These are phyloP conservation scores for Tricholauxania praeusta DNA, from an alignment of 2,888 invertebrate species.

Conservation along the genomic window DNA sequence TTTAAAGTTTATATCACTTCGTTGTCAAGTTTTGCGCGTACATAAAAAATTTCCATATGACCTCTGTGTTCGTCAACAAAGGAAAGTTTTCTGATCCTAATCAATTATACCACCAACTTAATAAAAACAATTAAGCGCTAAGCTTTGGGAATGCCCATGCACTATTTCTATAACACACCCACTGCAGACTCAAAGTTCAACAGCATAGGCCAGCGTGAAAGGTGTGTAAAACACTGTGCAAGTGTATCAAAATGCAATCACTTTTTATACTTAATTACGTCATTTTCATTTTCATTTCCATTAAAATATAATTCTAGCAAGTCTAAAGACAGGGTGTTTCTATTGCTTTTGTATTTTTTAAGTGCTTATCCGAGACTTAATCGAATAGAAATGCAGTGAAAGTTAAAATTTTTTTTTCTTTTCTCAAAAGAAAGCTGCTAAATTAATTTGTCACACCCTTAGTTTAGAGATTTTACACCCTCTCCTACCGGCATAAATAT, in stretches of 20 bases:
- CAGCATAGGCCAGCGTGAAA: no score
- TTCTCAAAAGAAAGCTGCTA: constrained; percentile 19
- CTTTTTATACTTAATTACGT: constrained; percentile 17
- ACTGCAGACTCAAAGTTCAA: neutral
- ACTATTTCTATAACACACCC: constrained; percentile 8
- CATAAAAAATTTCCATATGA: no score
- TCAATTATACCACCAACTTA: no score
- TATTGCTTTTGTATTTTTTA: neutral
- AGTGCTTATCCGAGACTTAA: neutral
- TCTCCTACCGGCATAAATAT: neutral
- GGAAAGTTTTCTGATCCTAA: no score
- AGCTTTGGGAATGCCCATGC: no score
- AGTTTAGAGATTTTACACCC: constrained; percentile 1
- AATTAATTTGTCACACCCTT: constrained; percentile 31
- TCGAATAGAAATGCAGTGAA: constrained; percentile 17
- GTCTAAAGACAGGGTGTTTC: neutral
- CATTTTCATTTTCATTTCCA: constrained; percentile 6
- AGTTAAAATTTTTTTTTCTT: neutral
- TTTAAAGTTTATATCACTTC: no score
- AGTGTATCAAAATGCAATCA: constrained; percentile 3
- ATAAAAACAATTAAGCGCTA: no score
- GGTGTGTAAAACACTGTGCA: neutral
- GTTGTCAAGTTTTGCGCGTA: no score
- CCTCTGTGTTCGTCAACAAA: no score
- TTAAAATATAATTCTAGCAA: constrained; percentile 6